Conservation (phyloP, 2,113 vertebrate genomes). For the Ceyx margarethae region DNA sequence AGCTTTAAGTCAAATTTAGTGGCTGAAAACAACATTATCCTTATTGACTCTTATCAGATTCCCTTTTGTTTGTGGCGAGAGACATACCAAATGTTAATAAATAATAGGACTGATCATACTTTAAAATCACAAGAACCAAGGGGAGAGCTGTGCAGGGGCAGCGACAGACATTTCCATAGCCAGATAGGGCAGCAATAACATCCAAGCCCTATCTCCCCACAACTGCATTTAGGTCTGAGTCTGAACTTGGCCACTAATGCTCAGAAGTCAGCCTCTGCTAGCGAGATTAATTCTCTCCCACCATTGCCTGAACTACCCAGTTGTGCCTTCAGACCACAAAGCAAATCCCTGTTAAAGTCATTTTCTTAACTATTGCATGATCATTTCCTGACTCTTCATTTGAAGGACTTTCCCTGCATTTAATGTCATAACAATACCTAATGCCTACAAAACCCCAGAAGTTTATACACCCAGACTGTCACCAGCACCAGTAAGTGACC, state of each 20-base stretch:
- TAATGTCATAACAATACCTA: background rate
- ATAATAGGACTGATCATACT: background rate
- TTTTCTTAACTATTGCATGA: background rate
- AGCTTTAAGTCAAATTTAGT: constrained; percentile 32
- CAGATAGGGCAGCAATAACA: background rate
- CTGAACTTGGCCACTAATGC: background rate
- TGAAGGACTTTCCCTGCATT: background rate
- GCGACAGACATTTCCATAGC: background rate
- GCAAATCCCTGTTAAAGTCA: background rate
- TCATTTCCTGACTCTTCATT: background rate
- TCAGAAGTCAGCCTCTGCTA: background rate
- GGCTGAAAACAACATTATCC: constrained; percentile 46
- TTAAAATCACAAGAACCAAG: background rate
- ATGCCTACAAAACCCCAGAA: background rate
- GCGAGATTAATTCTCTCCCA: background rate
- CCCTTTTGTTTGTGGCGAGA: background rate
- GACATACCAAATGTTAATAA: background rate
- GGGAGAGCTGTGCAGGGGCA: background rate
- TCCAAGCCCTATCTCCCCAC: background rate
- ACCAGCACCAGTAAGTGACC: background rate
- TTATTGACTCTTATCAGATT: constrained; percentile 28
- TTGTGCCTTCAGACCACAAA: background rate
- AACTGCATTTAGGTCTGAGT: background rate
- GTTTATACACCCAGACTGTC: background rate
- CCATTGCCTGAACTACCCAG: accelerated